These are phyloP conservation scores for Diarsia mendica DNA, from an alignment of 2,888 invertebrate genomes.

Conservation along the genomic window DNA sequence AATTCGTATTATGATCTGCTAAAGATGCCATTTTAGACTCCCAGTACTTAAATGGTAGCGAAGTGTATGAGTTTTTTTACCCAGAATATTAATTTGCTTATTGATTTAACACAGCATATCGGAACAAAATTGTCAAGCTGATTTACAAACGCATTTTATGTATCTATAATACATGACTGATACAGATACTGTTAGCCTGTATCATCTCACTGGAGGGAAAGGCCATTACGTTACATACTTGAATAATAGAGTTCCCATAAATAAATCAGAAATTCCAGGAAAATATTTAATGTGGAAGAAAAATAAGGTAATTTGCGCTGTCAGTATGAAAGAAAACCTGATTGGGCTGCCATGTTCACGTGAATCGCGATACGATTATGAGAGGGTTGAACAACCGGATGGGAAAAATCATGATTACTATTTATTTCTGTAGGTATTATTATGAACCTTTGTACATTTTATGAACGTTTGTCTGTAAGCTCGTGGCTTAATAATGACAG, in stretches of 20 bases:
- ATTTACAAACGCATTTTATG: not conserved
- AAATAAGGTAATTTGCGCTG: constrained; percentile 73
- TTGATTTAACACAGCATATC: not conserved
- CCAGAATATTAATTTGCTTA: no score
- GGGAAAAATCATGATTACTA: constrained; percentile 31
- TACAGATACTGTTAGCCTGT: no score
- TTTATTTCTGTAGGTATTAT: constrained; percentile 17
- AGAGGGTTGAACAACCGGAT: constrained; percentile 43
- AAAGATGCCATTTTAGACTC: no score
- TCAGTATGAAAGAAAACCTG: constrained; percentile 70
- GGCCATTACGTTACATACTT: not conserved
- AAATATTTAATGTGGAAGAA: constrained; percentile 50
- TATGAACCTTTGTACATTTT: constrained; percentile 6
- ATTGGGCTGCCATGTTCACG: constrained; percentile 69
- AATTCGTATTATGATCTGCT: no score
- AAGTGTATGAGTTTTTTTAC: not conserved
- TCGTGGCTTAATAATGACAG: not conserved
- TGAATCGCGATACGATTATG: constrained; percentile 56
- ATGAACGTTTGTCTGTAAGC: constrained; percentile 3
- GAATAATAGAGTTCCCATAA: constrained; percentile 17
- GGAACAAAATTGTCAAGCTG: no score
- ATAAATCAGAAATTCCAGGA: constrained; percentile 20
- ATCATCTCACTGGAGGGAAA: no score
- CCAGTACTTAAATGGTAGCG: not conserved
- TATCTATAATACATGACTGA: no score